phyloP scores from a whole-genome alignment of 2,888 invertebrate species.

The Drosophila sordidula region DNA sequence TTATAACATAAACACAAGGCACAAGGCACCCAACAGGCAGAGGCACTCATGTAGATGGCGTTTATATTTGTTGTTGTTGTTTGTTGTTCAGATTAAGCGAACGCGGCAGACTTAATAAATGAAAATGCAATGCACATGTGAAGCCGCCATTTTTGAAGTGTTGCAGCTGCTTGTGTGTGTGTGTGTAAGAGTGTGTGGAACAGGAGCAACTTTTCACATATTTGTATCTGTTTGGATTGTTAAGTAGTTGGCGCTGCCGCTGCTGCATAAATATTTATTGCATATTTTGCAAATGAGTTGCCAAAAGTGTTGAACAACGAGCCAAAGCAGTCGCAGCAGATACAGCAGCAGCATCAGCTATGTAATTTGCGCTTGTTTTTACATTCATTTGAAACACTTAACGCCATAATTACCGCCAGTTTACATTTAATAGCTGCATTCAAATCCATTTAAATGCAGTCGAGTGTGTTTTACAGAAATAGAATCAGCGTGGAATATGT shows the following conservation, averaged over 20 bases:
- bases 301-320: conserved; percentile 55
- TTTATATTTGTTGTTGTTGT: conserved; percentile 27
- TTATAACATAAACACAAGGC: conserved; percentile 62
- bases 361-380: conserved; percentile 38
- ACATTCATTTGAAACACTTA: conserved; percentile 49
- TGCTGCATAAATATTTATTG: conserved; percentile 78
- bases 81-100: conserved; percentile 66
- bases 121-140: conserved; percentile 64
- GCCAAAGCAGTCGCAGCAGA: conserved; percentile 1
- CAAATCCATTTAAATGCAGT: conserved; percentile 4
- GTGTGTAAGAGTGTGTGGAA: conserved; percentile 13
- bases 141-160: conserved; percentile 54
- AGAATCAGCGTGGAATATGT: not conserved
- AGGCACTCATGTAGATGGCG: conserved; percentile 19
- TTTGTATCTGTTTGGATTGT: conserved; percentile 79
- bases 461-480: not conserved
- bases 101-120: conserved; percentile 68
- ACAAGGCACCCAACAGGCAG: conserved; percentile 29
- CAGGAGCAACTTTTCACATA: conserved; percentile 71
- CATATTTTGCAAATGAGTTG: conserved; percentile 69
- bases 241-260: conserved; percentile 68
- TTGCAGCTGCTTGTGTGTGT: conserved; percentile 22
- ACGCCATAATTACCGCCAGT: conserved; percentile 30
- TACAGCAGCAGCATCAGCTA: conserved; percentile 1
- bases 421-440: conserved; percentile 23